Conservation (phyloP, 2,113 vertebrate species). For the Poecilia latipinna region DNA sequence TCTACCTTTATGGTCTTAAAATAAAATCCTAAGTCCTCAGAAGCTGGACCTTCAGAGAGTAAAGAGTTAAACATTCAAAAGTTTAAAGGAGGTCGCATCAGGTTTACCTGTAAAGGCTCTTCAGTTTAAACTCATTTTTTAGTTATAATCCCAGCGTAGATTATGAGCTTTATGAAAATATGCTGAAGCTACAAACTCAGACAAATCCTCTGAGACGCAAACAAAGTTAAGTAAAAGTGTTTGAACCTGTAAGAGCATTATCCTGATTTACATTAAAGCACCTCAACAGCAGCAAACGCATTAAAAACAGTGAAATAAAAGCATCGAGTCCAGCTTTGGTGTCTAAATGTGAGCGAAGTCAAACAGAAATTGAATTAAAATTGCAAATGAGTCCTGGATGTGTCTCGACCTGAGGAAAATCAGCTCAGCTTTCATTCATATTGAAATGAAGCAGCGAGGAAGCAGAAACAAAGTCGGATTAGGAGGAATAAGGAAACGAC, state of each 20-base stretch:
- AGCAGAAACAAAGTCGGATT: constrained; percentile 34
- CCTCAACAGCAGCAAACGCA: neutral
- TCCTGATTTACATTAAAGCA: neutral
- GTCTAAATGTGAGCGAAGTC: constrained; percentile 27
- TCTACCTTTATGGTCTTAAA: too few relatives aligned
- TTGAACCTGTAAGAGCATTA: neutral
- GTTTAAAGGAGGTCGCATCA: too few relatives aligned
- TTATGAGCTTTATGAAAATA: neutral
- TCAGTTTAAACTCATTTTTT: too few relatives aligned
- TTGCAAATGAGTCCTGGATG: constrained; percentile 37
- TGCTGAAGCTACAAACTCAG: neutral
- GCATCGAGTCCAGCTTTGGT: neutral
- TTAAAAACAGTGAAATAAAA: neutral
- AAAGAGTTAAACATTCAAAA: too few relatives aligned
- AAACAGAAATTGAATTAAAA: constrained; percentile 47
- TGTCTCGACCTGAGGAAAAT: constrained; percentile 48
- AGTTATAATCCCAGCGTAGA: neutral
- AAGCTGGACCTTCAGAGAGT: too few relatives aligned
- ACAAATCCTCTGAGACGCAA: neutral
- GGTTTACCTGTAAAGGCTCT: too few relatives aligned
- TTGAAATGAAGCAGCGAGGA: constrained; percentile 54
- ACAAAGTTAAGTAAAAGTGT: too few relatives aligned
- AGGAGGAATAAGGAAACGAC: constrained; percentile 8
- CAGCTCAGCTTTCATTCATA: constrained; percentile 61
- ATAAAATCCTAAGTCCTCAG: too few relatives aligned